Conservation (phyloP, 2,888 invertebrate genomes). For the Harpalus rubripes region DNA sequence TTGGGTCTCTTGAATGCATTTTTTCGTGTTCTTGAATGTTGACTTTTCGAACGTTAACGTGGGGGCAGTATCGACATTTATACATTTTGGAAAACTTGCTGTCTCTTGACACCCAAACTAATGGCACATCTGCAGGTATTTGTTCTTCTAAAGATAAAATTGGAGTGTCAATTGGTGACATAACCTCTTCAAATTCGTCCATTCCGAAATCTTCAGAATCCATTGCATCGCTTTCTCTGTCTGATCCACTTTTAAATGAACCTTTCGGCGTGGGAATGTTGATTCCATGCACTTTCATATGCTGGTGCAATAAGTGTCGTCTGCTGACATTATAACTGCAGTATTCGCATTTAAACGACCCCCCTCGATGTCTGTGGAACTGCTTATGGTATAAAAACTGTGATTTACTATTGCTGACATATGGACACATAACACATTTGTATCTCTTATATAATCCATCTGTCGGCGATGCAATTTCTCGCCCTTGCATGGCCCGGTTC, state of each 20-base stretch:
- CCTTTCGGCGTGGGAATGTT: constrained; percentile 77
- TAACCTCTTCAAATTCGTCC: constrained; percentile 74
- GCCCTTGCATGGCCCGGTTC: constrained; percentile 53
- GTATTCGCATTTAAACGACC: constrained; percentile 88
- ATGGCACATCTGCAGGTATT: constrained; percentile 82
- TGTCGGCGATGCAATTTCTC: constrained; percentile 66
- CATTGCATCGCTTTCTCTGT: constrained; percentile 70
- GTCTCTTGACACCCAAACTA: constrained; percentile 87
- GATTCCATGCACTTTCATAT: constrained; percentile 87
- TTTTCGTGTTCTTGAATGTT: constrained; percentile 91
- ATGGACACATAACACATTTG: constrained; percentile 89
- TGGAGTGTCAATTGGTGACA: constrained; percentile 68
- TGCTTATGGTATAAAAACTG: constrained; percentile 93
- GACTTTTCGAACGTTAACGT: constrained; percentile 88
- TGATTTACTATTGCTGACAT: constrained; percentile 91
- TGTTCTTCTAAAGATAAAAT: constrained; percentile 76
- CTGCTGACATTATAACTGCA: constrained; percentile 92
- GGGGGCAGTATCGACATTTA: constrained; percentile 91
- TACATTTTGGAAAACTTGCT: constrained; percentile 89
- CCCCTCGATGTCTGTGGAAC: constrained; percentile 87
- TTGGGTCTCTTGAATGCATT: constrained; percentile 82
- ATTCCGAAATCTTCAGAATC: constrained; percentile 73
- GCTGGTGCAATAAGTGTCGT: constrained; percentile 89
- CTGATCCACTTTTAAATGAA: constrained; percentile 50
- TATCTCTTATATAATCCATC: constrained; percentile 82